phyloP scores from a whole-genome alignment of 2,113 vertebrate species.

The Silurus asotus region DNA sequence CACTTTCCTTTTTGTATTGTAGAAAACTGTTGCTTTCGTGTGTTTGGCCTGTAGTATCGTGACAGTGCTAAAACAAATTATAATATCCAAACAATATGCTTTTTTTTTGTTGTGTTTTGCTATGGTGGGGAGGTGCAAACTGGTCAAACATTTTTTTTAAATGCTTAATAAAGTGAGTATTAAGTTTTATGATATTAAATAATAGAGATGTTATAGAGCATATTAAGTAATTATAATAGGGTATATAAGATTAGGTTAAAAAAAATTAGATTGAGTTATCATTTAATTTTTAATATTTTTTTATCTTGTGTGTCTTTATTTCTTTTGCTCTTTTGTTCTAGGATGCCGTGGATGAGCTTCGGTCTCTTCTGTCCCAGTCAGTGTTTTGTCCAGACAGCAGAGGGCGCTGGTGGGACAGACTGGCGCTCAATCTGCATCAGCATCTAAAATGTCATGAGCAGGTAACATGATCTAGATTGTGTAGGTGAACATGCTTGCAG shows the following conservation, averaged over 20 bases:
- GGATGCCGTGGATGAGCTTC: slow-evolving; percentile 85
- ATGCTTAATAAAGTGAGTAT: not conserved
- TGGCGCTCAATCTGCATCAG: slow-evolving; percentile 92
- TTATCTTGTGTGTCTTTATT: too few relatives aligned
- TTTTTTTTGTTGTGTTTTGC: not conserved
- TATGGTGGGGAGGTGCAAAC: not conserved
- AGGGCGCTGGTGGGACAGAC: slow-evolving; percentile 95
- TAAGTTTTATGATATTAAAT: not conserved
- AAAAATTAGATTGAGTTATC: too few relatives aligned
- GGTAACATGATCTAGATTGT: not conserved
- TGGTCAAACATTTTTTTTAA: not conserved
- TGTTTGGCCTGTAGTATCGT: not conserved
- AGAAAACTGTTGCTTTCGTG: not conserved
- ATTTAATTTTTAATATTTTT: too few relatives aligned
- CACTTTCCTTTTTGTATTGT: not conserved
- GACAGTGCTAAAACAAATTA: not conserved
- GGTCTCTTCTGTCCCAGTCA: slow-evolving; percentile 78
- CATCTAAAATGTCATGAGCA: slow-evolving; percentile 80
- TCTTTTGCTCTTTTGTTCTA: slow-evolving; percentile 53
- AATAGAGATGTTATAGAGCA: not conserved
- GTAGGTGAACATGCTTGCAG: not conserved
- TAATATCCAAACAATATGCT: not conserved
- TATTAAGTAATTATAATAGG: too few relatives aligned
- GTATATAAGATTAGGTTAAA: too few relatives aligned
- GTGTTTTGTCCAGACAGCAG: slow-evolving; percentile 87